A percentile compares a stretch with the other conserved stretches of the same genome.
Evolutionary conservation across 2,113 vertebrate genomes (phyloP).

Genomic region (Phalacrocorax brasilianus): DNA sequence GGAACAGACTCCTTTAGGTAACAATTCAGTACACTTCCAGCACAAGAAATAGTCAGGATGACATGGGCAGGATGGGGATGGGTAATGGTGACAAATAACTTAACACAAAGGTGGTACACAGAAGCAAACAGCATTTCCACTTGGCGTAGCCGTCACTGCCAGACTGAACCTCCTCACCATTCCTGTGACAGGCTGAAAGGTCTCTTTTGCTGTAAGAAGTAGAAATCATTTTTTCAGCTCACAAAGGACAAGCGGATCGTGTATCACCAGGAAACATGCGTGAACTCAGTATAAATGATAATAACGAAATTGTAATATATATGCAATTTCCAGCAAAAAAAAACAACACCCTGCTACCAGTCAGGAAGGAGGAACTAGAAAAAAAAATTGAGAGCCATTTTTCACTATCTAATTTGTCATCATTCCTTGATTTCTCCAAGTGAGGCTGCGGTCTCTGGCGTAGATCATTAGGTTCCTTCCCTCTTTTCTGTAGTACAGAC

Average conservation of each 20-base stretch:
- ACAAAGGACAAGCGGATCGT: background rate
- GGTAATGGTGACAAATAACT: background rate
- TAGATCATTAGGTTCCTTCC: background rate
- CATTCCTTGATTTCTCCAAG: background rate
- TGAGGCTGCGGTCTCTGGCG: background rate
- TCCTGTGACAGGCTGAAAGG: background rate
- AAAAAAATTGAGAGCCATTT: background rate
- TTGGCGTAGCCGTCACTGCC: background rate
- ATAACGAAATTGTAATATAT: background rate
- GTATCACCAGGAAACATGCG: background rate
- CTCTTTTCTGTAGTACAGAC: background rate
- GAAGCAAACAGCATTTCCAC: background rate
- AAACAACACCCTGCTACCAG: background rate
- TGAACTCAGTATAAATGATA: background rate
- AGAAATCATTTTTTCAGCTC: background rate
- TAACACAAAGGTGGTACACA: background rate
- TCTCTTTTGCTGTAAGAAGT: background rate
- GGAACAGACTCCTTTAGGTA: background rate
- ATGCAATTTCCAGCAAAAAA: background rate
- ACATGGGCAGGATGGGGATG: background rate
- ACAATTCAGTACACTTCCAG: background rate
- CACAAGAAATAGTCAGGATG: background rate
- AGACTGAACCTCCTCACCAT: fast-evolving
- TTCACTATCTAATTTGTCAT: background rate
- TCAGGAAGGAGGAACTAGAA: background rate